Percentiles rank a stretch among this genome's conserved stretches.
Conservation (phyloP, 2,113 vertebrate genomes). For the Heterotilapia buettikoferi region DNA sequence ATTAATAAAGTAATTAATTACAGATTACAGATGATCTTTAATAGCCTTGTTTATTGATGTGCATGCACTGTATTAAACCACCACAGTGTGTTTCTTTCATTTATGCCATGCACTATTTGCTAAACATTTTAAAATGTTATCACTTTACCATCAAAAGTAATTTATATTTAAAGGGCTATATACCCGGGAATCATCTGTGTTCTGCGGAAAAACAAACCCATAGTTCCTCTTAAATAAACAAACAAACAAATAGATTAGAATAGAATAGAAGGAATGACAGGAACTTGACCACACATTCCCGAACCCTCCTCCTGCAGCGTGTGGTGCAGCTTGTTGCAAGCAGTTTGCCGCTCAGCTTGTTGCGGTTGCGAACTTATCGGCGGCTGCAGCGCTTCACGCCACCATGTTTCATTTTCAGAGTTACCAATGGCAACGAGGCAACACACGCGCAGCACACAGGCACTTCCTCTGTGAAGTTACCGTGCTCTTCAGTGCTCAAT, state of each 20-base stretch:
- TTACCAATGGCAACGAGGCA: slow-evolving; percentile 64
- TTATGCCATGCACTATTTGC: neutral
- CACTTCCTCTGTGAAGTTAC: slow-evolving; percentile 17
- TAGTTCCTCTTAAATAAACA: neutral
- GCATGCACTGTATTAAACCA: neutral
- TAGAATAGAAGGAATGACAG: neutral
- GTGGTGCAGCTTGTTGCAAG: neutral
- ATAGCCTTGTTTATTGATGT: neutral
- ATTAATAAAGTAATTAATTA: neutral
- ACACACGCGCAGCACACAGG: slow-evolving; percentile 22
- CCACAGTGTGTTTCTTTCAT: neutral
- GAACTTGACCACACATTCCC: neutral
- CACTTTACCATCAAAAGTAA: neutral
- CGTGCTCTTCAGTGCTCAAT: neutral
- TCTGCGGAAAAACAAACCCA: neutral
- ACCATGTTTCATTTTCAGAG: slow-evolving; percentile 35
- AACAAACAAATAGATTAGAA: neutral
- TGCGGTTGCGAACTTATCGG: neutral
- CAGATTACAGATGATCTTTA: neutral
- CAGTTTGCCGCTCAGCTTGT: neutral
- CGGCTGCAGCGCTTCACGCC: neutral
- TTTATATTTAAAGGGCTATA: neutral
- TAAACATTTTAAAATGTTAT: neutral
- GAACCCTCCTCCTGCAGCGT: neutral
- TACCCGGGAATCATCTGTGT: neutral